Evolutionary conservation across 2,888 invertebrate species (phyloP), one percentile per base, ranked within the genome.

Genomic region (Uloborus plumipes): DNA sequence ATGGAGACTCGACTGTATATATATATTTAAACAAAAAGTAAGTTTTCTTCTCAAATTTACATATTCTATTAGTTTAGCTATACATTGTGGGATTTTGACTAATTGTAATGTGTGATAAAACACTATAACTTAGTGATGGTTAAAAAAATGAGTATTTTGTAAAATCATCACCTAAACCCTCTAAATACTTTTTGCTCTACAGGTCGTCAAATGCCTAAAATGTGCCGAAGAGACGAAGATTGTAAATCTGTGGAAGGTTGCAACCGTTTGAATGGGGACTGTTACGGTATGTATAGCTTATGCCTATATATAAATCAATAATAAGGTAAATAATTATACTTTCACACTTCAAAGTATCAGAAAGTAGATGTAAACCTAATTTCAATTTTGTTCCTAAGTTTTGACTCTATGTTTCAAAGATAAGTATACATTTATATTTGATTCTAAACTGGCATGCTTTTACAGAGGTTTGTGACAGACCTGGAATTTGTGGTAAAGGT

Each of bases 401-500:
- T 39, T 9, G 11, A 39, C 9, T 39, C 3, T 11, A 6, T 11
- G 9, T 1, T 58, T 14, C 9, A 20, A 20, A n/a, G 9, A 55
- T 6, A 55, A 4, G 2, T 61, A 16, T 16, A 62, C 62, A 20
- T 22, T 18, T 61, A 20, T 61, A n/a, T 39, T 9, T 39, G 39
- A 39, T 39, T 39, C 39, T 39, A 4, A 18, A 18, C n/a, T 15
- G 20, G 16, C 2, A 9, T 31, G 0, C 14, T 51, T 53, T 15
- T 39, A 61, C 93, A 81, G 93, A 96, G 89, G 94, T 96, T 1
- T 97, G 96, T 87, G 67, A 84, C 31, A 80, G 77, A 15, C 92
- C 92, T 14, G 86, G 86, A 70, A 94, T 94, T 0, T 97, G 97
- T 89, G 96, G 94, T 67, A 91, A 92, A 70, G 93, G 93, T 83